These are phyloP conservation scores for Drosophila setosimentum DNA, from an alignment of 2,888 invertebrate genomes.

Conservation along the genomic window DNA sequence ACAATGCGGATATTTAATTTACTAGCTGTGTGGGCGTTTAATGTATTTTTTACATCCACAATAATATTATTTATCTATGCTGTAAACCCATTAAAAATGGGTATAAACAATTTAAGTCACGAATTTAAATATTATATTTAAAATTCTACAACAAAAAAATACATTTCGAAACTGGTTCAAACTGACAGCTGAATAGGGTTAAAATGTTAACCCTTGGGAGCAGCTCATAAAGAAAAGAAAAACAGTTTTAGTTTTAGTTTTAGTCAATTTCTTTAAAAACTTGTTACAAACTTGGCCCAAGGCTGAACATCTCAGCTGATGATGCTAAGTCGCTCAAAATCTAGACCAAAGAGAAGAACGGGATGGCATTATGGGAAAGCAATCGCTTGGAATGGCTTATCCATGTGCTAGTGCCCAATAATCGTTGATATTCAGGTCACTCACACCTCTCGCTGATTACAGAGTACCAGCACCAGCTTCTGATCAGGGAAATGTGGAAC, in stretches of 20 bases:
- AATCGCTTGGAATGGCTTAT: conserved; percentile 29
- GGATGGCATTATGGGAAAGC: conserved; percentile 21
- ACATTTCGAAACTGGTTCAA: not conserved
- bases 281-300: not conserved
- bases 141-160: not conserved
- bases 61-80: not conserved
- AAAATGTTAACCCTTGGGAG: not conserved
- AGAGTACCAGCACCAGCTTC: conserved; percentile 30
- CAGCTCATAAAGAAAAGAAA: not conserved
- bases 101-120: not conserved
- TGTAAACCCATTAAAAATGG: not conserved
- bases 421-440: conserved; percentile 62
- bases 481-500: conserved; percentile 37
- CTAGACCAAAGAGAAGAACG: not conserved
- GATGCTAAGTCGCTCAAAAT: conserved; percentile 21
- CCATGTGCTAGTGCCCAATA: conserved; percentile 37
- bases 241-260: not conserved
- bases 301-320: conserved; percentile 3
- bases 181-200: not conserved
- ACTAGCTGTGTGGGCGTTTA: not conserved
- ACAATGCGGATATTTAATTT: not conserved
- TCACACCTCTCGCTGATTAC: conserved; percentile 70
- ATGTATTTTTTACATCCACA: not conserved
- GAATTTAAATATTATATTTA: not conserved
- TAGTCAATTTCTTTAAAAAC: not conserved